Base-by-base conservation (phyloP, 1,140 invertebrate species). In the Riptortus pedestris region DNA sequence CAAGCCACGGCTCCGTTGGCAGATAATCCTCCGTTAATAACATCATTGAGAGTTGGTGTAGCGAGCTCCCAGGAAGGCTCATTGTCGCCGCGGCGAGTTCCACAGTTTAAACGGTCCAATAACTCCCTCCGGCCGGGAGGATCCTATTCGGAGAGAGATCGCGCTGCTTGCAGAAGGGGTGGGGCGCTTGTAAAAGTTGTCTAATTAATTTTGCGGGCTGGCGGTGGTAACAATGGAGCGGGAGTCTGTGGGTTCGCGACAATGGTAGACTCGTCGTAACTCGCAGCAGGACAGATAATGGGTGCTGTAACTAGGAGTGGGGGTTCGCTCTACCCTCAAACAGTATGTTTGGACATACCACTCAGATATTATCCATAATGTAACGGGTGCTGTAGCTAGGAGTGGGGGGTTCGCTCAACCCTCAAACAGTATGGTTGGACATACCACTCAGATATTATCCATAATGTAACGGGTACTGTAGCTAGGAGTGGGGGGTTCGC, bases 281-380 rank as follows among this genome's bases (percentile, higher is more conserved):
- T 64, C 63, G 55, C 38, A 48, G 52, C 47, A n/a, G n/a, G n/a
- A 51, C 33, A 64, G 62, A 64, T 64, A 64, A 64, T 64, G 62
- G n/a, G n/a, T n/a, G n/a, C n/a, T n/a, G n/a, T n/a, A n/a, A n/a
- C n/a, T n/a, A n/a, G n/a, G n/a, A n/a, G n/a, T n/a, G n/a, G n/a
- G n/a, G n/a, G n/a, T n/a, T n/a, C n/a, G n/a, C n/a, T n/a, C n/a
- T n/a, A n/a, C n/a, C n/a, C n/a, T n/a, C n/a, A n/a, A n/a, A n/a
- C n/a, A n/a, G n/a, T n/a, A n/a, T n/a, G n/a, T n/a, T n/a, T n/a
- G n/a, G n/a, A n/a, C n/a, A n/a, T n/a, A n/a, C n/a, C n/a, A n/a
- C n/a, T n/a, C n/a, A n/a, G n/a, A n/a, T n/a, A n/a, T n/a, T n/a
- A n/a, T n/a, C n/a, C n/a, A n/a, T n/a, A n/a, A n/a, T n/a, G n/a